A percentile compares a stretch with the other conserved stretches of the same genome.
Evolutionary conservation across 2,113 vertebrate genomes (phyloP).

Genomic region (Heliornis fulica): DNA sequence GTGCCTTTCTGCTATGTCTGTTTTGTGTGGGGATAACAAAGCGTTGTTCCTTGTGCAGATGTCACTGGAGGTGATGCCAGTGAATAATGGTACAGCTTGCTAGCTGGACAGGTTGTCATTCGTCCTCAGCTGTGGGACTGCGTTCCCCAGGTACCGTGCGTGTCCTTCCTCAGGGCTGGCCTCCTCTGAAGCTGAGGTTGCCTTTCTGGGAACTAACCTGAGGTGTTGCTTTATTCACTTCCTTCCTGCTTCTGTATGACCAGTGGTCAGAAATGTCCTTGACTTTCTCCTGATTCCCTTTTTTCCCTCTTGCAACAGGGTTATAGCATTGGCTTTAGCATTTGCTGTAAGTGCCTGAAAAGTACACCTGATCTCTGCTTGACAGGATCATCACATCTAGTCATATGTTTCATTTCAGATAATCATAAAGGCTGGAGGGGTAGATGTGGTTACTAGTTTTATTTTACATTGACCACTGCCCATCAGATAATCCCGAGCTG

Average conservation of each 20-base stretch:
- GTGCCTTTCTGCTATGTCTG: background rate
- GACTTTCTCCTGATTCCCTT: too few species aligned
- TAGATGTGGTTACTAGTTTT: background rate
- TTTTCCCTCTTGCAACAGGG: too few species aligned
- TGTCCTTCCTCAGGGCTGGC: background rate
- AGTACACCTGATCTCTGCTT: background rate
- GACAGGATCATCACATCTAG: background rate
- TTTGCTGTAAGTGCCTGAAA: background rate
- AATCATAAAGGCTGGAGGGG: background rate
- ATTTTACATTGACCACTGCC: background rate
- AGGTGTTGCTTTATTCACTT: background rate
- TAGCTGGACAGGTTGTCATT: background rate
- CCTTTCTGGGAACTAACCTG: background rate
- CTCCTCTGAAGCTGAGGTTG: background rate
- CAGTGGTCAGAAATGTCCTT: background rate
- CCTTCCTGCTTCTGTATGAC: background rate
- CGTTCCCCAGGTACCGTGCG: rapidly evolving
- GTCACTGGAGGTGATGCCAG: background rate
- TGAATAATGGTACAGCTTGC: rapidly evolving
- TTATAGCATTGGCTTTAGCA: rapidly evolving
- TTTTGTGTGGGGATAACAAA: background rate
- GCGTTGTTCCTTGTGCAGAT: background rate
- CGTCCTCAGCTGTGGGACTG: background rate
- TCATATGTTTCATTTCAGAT: background rate
- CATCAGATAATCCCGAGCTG: background rate